phyloP scores from a whole-genome alignment of 2,797 vertebrate species.

The Botia kubotai region DNA sequence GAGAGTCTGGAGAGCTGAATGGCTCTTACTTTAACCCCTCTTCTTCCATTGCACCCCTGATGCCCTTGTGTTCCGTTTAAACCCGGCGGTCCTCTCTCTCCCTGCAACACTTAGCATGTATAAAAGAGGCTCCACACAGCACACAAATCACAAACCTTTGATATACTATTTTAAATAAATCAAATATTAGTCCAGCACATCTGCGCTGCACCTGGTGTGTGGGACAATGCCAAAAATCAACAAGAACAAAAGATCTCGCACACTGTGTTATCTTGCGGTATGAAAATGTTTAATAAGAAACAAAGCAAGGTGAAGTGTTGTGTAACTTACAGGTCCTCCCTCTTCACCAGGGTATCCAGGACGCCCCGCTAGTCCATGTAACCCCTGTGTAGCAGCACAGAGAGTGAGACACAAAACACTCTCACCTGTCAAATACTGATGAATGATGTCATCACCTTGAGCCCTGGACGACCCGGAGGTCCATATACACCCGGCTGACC shows the following conservation, averaged over 20 bases:
- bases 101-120: constrained; percentile 70
- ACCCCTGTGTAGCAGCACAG: constrained; percentile 75
- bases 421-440: neutral
- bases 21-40: constrained; percentile 79
- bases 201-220: no score
- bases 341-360: constrained; percentile 87
- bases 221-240: no score
- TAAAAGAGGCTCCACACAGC: neutral
- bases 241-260: no score
- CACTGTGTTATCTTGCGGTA: no score
- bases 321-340: constrained; percentile 80
- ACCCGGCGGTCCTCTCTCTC: constrained; percentile 81
- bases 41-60: constrained; percentile 80
- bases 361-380: constrained; percentile 75
- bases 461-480: constrained; percentile 71
- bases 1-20: neutral
- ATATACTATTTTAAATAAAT: no score
- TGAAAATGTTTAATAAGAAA: no score
- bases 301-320: neutral
- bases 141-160: no score
- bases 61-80: constrained; percentile 79
- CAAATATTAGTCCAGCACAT: no score
- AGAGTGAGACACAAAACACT: constrained; percentile 3
- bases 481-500: constrained; percentile 82
- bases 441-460: constrained; percentile 75